Base-by-base conservation (phyloP, 1,140 invertebrate genomes). In the Rhynchophorus ferrugineus region DNA sequence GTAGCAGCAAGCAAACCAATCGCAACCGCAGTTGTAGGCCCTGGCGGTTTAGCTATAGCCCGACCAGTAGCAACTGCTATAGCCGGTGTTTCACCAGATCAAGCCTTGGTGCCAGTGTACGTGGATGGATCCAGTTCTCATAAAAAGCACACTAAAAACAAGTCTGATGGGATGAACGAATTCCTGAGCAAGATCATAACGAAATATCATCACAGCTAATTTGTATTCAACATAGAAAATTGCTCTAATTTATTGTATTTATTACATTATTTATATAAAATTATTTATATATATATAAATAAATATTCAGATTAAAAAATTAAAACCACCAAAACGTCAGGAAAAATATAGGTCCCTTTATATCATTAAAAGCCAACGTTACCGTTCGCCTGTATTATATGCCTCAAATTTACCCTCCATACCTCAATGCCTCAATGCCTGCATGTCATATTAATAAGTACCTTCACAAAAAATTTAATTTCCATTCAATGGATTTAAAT, bases 31-130 rank as follows among this genome's bases (percentile, higher is more conserved):
- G 75, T 85, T 1, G 82, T 82, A 0, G 79, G 79, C 0, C 74
- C 77, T 0, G 76, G 76, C 21, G 82, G 83, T 1, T 65, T 84
- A 7, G 82, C 83, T 1, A 71, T 85, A 1, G 78, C 82, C 0
- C 70, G 78, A 8, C 83, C 83, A 2, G 72, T 84, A 1, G 82
- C 75, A 14, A 85, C 82, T 0, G 82, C 83, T 9, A 82, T 85
- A 7, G 82, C 83, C 8, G 82, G 83, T 1, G 71, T 84, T 3
- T 72, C 76, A 5, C 78, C 80, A 3, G 69, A 73, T 35, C 67
- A 72, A 47, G 72, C 60, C 19, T 49, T 66, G 37, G 56, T 65
- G 18, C 64, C 63, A 18, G 63, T 64, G 51, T 65, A 63, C 45
- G 65, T 52, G 3, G 60, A 66, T 36, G 56, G 53, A 20, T 46